Base-by-base conservation (phyloP, 2,113 vertebrate genomes). In the Carettochelys insculpta region DNA sequence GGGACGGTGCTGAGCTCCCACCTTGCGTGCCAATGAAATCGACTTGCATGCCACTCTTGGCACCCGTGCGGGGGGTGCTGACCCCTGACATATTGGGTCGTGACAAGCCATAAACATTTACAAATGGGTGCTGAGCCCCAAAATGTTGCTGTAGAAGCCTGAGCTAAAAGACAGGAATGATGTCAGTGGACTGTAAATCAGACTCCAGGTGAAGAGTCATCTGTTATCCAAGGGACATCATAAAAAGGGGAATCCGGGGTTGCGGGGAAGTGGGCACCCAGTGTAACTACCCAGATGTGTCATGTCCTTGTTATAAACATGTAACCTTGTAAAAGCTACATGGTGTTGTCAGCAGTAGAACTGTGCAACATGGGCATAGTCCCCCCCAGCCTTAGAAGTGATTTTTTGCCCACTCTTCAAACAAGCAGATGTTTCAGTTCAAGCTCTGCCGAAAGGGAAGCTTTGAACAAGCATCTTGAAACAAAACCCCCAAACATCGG, bases 261-360 rank as follows among this genome's bases (percentile, higher is more conserved):
- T 1, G 4, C n/a, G n/a, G n/a, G n/a, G n/a, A n/a, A 80, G 51
- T 0, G 0, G 54, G 2, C 50, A 82, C 58, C 3, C 22, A 27
- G 4, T 12, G 71, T 27, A 75, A 75, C 25, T 16, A 45, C 71
- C 41, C 41, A 45, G 24, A 41, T 13, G 24, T 14, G 41, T 45
- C 41, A 14, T 6, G 12, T 75, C 41, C 71, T 27, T 43, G 25
- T 75, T 45, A 75, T 25, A 45, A 75, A 75, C 38, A 68, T 3
- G 61, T 68, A 20, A 75, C 71, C 41, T 75, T 45, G 38, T 43
- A 11, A 87, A 77, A 80, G 89, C 38, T 2, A 10, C 48, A 24
- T 75, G 61, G 45, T 47, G 8, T 50, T 38, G 20, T 2, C 7
- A 45, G 48, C 19, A 0, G 34, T 58, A 87, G 53, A 76, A 80